Evolutionary conservation across 2,888 invertebrate species (phyloP), one percentile per base, ranked within the genome.

Genomic region (Oxystoma pomonae): DNA sequence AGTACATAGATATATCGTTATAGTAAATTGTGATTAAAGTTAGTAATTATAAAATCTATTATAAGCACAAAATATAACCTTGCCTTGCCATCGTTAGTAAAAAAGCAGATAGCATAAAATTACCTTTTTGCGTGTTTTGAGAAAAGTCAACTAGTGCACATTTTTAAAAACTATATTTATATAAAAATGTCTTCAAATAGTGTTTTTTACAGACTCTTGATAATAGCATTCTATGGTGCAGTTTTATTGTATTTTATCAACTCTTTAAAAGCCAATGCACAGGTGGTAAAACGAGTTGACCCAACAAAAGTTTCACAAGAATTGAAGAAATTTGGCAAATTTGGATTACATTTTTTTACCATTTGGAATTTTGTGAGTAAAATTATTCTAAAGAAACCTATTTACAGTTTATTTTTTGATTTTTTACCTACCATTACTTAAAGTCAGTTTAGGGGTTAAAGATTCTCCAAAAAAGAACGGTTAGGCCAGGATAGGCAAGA

Each of bases 361-460:
- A 62, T 59, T 12, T 62, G 59, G 65, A 65, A 65, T 50, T 62
- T 59, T 57, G 65, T 65, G 59, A 65, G 62, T 65, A 61, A 22
- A 53, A 53, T 9, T n/a, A n/a, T n/a, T n/a, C n/a, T 5, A 53
- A 53, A 19, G 53, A 53, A 53, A 53, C n/a, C 7, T n/a, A 3
- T 9, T 3, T 3, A 5, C n/a, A n/a, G n/a, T n/a, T n/a, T n/a
- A n/a, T n/a, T n/a, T n/a, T n/a, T n/a, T n/a, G n/a, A n/a, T n/a
- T n/a, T n/a, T n/a, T n/a, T n/a, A n/a, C n/a, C n/a, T n/a, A n/a
- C n/a, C n/a, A n/a, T n/a, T n/a, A n/a, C n/a, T n/a, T n/a, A n/a
- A n/a, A n/a, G n/a, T n/a, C n/a, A n/a, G n/a, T n/a, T n/a, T n/a
- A n/a, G n/a, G n/a, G n/a, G n/a, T n/a, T n/a, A n/a, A n/a, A n/a